Base-by-base conservation (phyloP, 2,113 vertebrate species). In the Lepisosteus osseus region DNA sequence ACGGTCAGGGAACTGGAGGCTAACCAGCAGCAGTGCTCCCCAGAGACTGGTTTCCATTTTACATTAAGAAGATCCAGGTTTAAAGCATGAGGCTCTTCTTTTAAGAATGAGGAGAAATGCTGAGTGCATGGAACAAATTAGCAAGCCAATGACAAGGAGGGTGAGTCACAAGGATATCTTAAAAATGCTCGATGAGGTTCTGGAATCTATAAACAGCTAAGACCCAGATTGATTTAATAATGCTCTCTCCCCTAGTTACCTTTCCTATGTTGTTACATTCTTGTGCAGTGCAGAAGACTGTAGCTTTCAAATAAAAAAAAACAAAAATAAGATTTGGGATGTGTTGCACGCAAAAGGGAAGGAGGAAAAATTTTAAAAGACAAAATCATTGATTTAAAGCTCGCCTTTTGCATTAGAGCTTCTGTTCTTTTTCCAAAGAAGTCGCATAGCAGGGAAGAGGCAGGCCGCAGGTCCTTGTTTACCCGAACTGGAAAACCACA, bases 101-200 rank as follows among this genome's bases (percentile, higher is more conserved):
- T 29, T 29, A 29, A 29, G 29, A 29, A 29, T 29, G 29, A 29
- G 9, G 69, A 69, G 79, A 76, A 71, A 72, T 8, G 65, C 65
- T 61, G 63, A 73, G 75, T 84, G 86, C 71, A 74, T 80, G 84
- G 84, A 84, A 74, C 45, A 72, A 70, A 82, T 90, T 90, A 81
- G 72, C 29, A 71, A 81, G 77, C 78, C 65, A 77, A 51, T 6
- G 9, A 51, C 47, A 51, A 51, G 2, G 9, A 9, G 29, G 29
- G 29, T 29, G 29, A 29, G 29, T 29, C 29, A 29, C 29, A 29
- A 29, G 29, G 29, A 29, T 29, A 29, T 29, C 29, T 29, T 51
- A 51, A 51, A 51, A 51, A 51, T 51, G 47, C 47, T 51, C 9
- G 47, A 51, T 51, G 47, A 51, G 47, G 47, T 51, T 9, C 5